Percentiles rank a stretch among this genome's conserved stretches.
Evolutionary conservation across 64 coral and sea anemone genomes (phyloP).

Genomic region (Montipora cactus): DNA sequence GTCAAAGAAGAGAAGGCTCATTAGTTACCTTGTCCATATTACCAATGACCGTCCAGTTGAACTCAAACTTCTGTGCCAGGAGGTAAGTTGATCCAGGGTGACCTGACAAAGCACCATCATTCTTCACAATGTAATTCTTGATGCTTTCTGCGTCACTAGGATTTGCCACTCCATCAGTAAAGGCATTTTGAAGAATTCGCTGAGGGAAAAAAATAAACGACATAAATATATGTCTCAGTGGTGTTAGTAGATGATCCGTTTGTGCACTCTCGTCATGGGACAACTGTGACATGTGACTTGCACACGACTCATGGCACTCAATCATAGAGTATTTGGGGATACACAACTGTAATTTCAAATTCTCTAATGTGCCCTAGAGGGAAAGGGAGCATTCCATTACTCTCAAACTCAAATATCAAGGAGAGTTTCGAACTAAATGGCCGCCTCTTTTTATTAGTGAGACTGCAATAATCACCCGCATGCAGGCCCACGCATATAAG

Average conservation of each 20-base stretch:
- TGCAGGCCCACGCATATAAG: no score
- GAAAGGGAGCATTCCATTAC: no score
- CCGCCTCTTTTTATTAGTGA: no score
- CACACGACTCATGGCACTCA: no score
- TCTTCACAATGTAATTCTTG: slow-evolving; percentile 72
- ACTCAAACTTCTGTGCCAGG: slow-evolving; percentile 74
- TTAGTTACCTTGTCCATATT: slow-evolving; percentile 57
- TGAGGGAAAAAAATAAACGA: neutral
- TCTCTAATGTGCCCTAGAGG: no score
- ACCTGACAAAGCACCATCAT: slow-evolving; percentile 37
- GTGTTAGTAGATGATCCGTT: neutral
- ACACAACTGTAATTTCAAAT: no score
- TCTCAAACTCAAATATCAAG: no score
- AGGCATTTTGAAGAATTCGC: slow-evolving; percentile 78
- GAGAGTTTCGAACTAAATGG: no score
- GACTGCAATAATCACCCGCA: no score
- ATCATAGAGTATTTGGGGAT: no score
- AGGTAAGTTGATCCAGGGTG: slow-evolving; percentile 71
- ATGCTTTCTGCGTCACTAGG: slow-evolving; percentile 76
- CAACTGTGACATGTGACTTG: no score
- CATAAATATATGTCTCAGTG: neutral
- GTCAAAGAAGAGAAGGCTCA: neutral
- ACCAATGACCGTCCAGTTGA: slow-evolving; percentile 74
- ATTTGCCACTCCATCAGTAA: slow-evolving; percentile 80
- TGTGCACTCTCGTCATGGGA: neutral